Conservation (phyloP, 2,113 vertebrate species). For the Abramis brama region DNA sequence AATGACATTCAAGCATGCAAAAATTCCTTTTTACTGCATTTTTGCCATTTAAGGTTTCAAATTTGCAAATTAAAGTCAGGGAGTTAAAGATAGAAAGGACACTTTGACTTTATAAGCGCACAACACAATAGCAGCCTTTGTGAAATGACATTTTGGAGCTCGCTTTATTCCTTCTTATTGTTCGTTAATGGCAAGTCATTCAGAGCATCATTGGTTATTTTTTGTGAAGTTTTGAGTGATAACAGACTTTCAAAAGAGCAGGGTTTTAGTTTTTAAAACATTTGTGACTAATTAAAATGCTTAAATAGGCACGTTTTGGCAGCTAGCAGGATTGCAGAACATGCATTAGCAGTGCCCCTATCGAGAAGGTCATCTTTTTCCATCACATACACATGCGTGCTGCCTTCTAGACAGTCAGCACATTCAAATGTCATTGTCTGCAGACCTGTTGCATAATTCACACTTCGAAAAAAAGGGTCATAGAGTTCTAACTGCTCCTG, state of each 20-base stretch:
- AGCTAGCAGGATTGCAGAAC: background rate
- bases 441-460: slow-evolving; percentile 55
- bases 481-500: slow-evolving; percentile 37
- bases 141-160: slow-evolving; percentile 30
- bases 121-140: slow-evolving; percentile 24
- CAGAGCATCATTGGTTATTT: background rate
- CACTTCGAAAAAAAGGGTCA: slow-evolving; percentile 36
- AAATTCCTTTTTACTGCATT: background rate
- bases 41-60: slow-evolving; percentile 25
- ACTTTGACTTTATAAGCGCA: background rate
- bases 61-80: slow-evolving; percentile 12
- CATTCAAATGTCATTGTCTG: slow-evolving; percentile 61
- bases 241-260: slow-evolving; percentile 11
- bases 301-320: slow-evolving; percentile 1
- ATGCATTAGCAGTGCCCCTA: slow-evolving; percentile 24
- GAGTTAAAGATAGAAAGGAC: slow-evolving; percentile 38
- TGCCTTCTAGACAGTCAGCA: slow-evolving; percentile 48
- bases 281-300: slow-evolving; percentile 12
- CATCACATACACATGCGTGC: slow-evolving; percentile 49
- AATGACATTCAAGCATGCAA: slow-evolving; percentile 18
- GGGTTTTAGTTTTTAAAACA: background rate
- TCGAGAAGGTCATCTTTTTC: slow-evolving; percentile 61
- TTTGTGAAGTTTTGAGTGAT: background rate
- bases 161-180: background rate
- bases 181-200: background rate